These are phyloP conservation scores for Sinocyclocheilus rhinocerous DNA, from an alignment of 2,113 vertebrate genomes.

Conservation along the genomic window DNA sequence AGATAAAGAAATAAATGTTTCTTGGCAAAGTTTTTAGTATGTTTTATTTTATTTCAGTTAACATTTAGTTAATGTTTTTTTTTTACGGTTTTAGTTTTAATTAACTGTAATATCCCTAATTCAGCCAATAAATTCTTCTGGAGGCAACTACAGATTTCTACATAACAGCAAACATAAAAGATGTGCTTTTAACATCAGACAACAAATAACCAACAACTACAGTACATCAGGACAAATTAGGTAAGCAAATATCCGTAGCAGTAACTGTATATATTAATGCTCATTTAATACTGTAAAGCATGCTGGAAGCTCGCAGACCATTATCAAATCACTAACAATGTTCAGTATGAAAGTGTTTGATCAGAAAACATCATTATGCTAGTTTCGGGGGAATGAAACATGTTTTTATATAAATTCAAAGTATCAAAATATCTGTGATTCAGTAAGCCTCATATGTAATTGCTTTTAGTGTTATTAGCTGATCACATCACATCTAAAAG, in stretches of 20 bases:
- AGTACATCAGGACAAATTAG: background rate
- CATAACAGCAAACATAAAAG: background rate
- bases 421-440: background rate
- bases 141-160: background rate
- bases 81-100: background rate
- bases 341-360: slow-evolving; percentile 4
- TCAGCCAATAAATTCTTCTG: background rate
- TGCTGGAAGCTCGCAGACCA: background rate
- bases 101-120: background rate
- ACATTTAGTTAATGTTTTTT: no score
- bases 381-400: background rate
- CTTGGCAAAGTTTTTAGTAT: no score
- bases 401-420: background rate
- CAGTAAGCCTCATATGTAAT: background rate
- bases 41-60: no score
- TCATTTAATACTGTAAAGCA: background rate
- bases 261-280: background rate
- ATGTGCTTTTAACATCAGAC: background rate
- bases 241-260: background rate
- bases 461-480: background rate
- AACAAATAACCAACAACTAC: background rate
- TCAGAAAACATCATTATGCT: background rate
- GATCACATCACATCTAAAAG: background rate
- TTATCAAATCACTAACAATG: background rate
- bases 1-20: no score